Evolutionary conservation across 2,113 vertebrate species (phyloP).

Genomic region (Mugil cephalus): DNA sequence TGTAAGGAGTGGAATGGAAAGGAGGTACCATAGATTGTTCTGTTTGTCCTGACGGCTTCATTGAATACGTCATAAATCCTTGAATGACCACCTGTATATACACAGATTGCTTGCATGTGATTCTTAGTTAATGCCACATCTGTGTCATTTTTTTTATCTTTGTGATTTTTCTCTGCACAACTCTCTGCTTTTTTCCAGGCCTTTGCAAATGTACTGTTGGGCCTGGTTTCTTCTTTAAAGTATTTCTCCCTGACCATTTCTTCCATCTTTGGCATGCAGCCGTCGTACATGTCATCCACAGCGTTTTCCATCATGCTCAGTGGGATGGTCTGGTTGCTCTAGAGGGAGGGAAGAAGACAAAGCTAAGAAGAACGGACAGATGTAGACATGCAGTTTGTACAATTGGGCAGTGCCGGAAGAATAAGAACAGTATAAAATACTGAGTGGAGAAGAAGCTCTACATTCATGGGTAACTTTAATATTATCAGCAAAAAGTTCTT

Average conservation of each 20-base stretch:
- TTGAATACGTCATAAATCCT: background rate
- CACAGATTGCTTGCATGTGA: constrained; percentile 18
- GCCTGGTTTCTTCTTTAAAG: background rate
- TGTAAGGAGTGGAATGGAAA: too few species aligned
- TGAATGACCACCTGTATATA: background rate
- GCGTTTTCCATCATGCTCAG: constrained; percentile 13
- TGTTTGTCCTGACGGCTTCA: background rate
- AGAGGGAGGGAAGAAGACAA: too few species aligned
- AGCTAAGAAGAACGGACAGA: too few species aligned
- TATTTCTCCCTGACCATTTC: background rate
- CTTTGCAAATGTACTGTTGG: rapidly evolving
- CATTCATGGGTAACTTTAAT: too few species aligned
- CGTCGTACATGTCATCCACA: constrained; percentile 49
- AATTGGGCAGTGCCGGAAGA: too few species aligned
- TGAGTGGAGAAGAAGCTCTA: too few species aligned
- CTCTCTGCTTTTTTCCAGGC: background rate
- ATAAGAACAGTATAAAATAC: too few species aligned
- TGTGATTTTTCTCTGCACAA: background rate
- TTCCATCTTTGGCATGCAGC: constrained; percentile 4
- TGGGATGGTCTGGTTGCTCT: rapidly evolving
- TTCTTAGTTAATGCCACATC: background rate
- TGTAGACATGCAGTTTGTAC: too few species aligned
- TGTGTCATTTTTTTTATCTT: rapidly evolving
- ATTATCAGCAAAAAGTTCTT: too few species aligned
- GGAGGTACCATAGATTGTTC: too few species aligned